Evolutionary conservation across 2,113 vertebrate genomes (phyloP).

Genomic region (Alouatta palliata): DNA sequence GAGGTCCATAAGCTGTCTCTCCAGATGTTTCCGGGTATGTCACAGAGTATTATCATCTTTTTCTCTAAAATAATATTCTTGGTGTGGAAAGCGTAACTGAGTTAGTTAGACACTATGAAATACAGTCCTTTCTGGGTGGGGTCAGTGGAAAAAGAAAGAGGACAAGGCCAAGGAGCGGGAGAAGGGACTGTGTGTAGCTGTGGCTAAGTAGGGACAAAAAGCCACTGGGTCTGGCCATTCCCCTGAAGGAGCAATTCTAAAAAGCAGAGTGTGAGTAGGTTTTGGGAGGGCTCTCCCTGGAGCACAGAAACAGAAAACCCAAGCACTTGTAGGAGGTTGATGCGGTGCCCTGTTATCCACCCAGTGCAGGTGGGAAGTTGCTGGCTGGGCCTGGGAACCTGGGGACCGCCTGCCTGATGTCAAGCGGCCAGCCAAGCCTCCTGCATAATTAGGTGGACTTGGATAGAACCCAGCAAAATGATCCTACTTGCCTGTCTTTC

Average conservation of each 20-base stretch:
- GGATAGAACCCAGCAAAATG: neutral
- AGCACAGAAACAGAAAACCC: neutral
- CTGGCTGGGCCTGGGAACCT: neutral
- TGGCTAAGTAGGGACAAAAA: neutral
- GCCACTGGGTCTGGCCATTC: neutral
- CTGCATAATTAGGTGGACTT: neutral
- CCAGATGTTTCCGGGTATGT: neutral
- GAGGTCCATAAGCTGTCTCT: neutral
- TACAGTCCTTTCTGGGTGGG: constrained; percentile 32
- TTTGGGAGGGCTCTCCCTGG: neutral
- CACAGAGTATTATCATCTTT: neutral
- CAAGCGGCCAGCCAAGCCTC: neutral
- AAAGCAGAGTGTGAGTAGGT: neutral
- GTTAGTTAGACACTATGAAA: constrained; percentile 19
- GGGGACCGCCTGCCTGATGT: neutral
- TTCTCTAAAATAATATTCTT: neutral
- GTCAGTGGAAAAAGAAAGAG: neutral
- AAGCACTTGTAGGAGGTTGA: neutral
- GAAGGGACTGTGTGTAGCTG: neutral
- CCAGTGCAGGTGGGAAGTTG: neutral
- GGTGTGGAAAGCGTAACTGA: constrained; percentile 2
- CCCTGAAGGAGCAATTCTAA: neutral
- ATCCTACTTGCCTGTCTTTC: constrained; percentile 2
- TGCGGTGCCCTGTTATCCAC: neutral
- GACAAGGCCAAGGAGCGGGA: neutral